A percentile compares a stretch with the other conserved stretches of the same genome.
phyloP scores from a whole-genome alignment of 37 sponge, comb jelly and placozoan species.

The Ephydatia muelleri region DNA sequence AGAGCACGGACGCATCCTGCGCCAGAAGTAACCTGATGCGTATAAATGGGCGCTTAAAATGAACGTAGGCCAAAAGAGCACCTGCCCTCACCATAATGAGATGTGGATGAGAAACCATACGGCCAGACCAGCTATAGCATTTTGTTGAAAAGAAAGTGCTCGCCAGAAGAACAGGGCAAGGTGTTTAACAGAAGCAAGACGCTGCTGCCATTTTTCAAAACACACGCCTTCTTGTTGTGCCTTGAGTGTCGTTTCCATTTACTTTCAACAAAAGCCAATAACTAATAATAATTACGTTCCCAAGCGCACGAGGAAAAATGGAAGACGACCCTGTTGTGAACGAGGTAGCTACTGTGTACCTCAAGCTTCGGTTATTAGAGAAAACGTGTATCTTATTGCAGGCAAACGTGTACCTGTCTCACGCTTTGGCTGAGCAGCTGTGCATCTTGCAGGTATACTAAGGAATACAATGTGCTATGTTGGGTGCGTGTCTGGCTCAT shows the following conservation, averaged over 20 bases:
- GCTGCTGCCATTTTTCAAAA: not conserved
- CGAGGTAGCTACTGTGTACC: constrained; percentile 14
- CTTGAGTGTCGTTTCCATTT: not conserved
- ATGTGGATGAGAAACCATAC: constrained; percentile 16
- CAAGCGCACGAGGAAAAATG: not conserved
- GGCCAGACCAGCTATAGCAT: not conserved
- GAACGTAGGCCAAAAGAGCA: not conserved
- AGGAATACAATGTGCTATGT: not conserved
- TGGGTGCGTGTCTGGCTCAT: not conserved
- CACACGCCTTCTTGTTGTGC: not conserved
- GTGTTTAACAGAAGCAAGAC: not conserved
- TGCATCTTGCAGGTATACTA: constrained; percentile 49
- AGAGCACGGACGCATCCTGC: not conserved
- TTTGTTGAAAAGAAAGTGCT: constrained; percentile 4
- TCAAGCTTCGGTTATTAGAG: not conserved
- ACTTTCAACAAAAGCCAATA: not conserved
- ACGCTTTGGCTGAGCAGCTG: constrained; percentile 42
- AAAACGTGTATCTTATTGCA: not conserved
- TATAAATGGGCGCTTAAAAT: not conserved
- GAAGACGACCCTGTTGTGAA: constrained; percentile 42
- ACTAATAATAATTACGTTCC: not conserved
- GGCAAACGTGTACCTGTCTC: constrained; percentile 62
- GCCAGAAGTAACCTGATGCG: not conserved
- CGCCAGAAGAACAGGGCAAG: constrained; percentile 24
- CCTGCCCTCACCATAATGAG: constrained; percentile 6